These are phyloP conservation scores for Lytechinus pictus DNA, from an alignment of 35 echinoderm and acorn worm genomes.

Conservation along the genomic window DNA sequence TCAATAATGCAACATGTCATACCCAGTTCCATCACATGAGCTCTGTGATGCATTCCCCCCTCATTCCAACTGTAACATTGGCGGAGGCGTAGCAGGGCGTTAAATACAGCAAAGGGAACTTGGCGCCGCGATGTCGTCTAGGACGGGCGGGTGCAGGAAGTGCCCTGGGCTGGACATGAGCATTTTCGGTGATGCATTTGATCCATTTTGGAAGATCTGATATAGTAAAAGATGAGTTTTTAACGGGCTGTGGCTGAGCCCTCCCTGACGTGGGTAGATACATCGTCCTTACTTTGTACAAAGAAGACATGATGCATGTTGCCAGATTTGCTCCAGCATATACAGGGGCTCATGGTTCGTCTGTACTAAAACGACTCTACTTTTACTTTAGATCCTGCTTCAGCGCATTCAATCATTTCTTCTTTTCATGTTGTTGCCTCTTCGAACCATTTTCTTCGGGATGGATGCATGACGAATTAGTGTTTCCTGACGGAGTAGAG, in stretches of 20 bases:
- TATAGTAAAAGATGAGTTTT: background rate
- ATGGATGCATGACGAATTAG: background rate
- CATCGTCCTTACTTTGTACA: background rate
- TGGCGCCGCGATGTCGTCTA: background rate
- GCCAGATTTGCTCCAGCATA: background rate
- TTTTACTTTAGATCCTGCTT: background rate
- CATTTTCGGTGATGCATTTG: background rate
- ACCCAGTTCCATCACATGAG: background rate
- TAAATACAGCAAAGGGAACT: background rate
- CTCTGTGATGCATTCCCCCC: background rate
- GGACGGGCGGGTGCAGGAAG: background rate
- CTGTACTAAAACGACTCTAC: background rate
- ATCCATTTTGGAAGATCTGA: background rate
- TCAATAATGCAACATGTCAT: background rate
- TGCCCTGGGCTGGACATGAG: background rate
- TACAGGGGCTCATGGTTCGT: background rate
- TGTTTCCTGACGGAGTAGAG: background rate
- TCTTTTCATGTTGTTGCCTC: background rate
- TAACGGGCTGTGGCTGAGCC: background rate
- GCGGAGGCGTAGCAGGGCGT: background rate
- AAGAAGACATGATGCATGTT: background rate
- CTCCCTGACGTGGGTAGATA: too few relatives aligned
- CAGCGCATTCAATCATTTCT: background rate
- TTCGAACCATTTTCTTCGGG: too few relatives aligned
- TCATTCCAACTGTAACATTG: background rate